Evolutionary conservation across 1,140 invertebrate genomes (phyloP).

Genomic region (Eubasilissa regina): DNA sequence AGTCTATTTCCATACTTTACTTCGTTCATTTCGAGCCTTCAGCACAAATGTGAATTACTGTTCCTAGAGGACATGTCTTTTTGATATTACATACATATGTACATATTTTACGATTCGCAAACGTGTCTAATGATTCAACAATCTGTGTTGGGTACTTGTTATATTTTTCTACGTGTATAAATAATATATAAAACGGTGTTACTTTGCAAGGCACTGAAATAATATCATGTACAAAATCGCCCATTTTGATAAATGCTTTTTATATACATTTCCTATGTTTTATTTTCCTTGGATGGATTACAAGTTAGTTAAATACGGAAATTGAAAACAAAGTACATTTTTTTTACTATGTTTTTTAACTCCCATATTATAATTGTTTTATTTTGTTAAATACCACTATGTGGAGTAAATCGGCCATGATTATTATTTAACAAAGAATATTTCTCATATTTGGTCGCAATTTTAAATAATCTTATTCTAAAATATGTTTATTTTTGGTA

Average conservation of each 20-base stretch:
- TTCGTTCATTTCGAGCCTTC: no score
- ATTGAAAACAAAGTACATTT: neutral
- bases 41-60: slow-evolving; percentile 6
- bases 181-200: neutral
- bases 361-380: no score
- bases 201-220: slow-evolving; percentile 10
- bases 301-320: neutral
- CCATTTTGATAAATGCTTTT: slow-evolving; percentile 25
- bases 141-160: neutral
- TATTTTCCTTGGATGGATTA: neutral
- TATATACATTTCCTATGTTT: neutral
- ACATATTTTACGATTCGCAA: neutral
- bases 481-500: neutral
- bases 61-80: no score
- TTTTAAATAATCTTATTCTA: slow-evolving; percentile 4
- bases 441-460: no score
- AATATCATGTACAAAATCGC: slow-evolving; percentile 16
- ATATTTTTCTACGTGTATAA: neutral
- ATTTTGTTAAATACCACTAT: no score
- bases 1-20: no score
- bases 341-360: no score
- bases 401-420: no score
- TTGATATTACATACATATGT: neutral
- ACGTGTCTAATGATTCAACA: neutral
- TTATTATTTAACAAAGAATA: no score